Conservation (phyloP, 2,888 invertebrate species). For the Diogma glabrata region DNA sequence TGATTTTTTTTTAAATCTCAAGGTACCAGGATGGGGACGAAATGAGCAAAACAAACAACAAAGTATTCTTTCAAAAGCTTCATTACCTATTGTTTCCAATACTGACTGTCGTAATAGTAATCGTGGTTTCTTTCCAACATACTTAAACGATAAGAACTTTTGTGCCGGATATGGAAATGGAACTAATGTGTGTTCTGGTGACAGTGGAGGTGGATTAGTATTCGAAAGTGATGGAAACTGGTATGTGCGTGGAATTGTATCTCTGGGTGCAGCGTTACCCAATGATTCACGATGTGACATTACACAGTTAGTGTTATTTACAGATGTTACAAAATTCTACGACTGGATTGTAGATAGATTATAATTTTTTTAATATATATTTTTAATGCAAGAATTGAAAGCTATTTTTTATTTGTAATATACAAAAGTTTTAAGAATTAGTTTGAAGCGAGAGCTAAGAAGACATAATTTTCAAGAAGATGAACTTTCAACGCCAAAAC, state of each 20-base stretch:
- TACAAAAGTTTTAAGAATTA: no score
- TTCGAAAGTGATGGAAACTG: not conserved
- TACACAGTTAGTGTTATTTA: conserved; percentile 5
- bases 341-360: no score
- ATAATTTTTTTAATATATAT: no score
- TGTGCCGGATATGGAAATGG: conserved; percentile 2
- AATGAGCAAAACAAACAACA: not conserved
- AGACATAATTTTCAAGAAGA: no score
- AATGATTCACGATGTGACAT: no score
- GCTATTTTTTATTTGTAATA: no score
- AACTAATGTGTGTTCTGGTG: not conserved
- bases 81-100: not conserved
- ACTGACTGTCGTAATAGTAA: not conserved
- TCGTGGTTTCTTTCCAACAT: not conserved
- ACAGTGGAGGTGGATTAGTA: conserved; percentile 12
- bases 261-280: not conserved
- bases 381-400: no score
- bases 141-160: not conserved
- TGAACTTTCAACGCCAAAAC: no score
- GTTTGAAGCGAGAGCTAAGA: no score
- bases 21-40: conserved; percentile 1
- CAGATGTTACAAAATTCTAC: conserved; percentile 7
- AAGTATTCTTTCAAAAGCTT: not conserved
- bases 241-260: conserved; percentile 10
- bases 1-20: no score